Base-by-base conservation (phyloP, 2,888 invertebrate genomes). In the Galeruca laticollis region DNA sequence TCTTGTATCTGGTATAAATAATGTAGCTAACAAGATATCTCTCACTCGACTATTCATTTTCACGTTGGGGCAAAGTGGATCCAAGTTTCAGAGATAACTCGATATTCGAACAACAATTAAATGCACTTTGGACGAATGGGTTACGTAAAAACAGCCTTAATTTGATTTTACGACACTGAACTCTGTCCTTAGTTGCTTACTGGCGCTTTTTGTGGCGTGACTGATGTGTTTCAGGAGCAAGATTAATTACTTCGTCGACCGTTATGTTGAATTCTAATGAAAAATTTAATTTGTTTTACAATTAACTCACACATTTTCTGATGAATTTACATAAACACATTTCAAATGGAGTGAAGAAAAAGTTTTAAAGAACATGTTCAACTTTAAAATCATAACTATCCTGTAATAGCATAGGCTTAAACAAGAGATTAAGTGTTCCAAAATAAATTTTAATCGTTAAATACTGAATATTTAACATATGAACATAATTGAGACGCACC, bases 11-110 rank as follows among this genome's bases (percentile, higher is more conserved):
- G 80, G 81, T 82, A 35, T 57, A 83, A 82, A 83, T 83, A 83
- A 82, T 81, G 80, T 78, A 80, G 79, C 80, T 83, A 83, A 83
- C 82, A 77, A 82, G 82, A 82, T 83, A 80, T 78, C 77, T 77
- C 79, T 74, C 77, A 68, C 73, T 51, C 72, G 71, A 76, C 73
- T 75, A 70, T 73, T 76, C 79, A 80, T 80, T 81, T 80, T 77
- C 52, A 33, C 59, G 57, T 15, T 9, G 75, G 76, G 43, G 75
- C 75, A 80, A 81, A 81, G 76, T 79, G 76, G 77, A 78, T 79
- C 77, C 79, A 73, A 78, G 76, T 74, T 71, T 69, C 66, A 43
- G 49, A 73, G 76, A 73, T 82, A 81, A 82, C 79, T 81, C 79
- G 77, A 81, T 82, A 79, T 81, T 78, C 77, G 78, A 72, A 69